Base-by-base conservation (phyloP, 2,113 vertebrate species). In the Spea bombifrons region DNA sequence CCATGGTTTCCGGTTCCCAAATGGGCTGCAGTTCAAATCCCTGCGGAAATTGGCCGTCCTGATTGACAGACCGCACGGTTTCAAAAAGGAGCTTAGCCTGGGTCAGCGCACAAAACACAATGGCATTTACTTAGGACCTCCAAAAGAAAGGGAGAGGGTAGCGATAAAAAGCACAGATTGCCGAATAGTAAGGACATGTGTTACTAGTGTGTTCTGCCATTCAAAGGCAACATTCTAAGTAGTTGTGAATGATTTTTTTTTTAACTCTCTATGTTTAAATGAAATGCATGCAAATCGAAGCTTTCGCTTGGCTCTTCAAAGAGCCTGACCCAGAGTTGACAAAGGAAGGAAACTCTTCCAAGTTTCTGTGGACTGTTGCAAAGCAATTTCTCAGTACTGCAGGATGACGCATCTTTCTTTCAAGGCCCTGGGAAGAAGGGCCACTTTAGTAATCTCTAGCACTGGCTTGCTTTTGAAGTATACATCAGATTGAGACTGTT, bases 1-100 rank as follows among this genome's bases (percentile, higher is more conserved):
- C 79, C 48, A 75, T 81, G 72, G 67, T 48, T 64, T 75, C 66
- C 66, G 44, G 57, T 81, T 57, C 52, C 45, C 63, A 9, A 17
- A 67, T 15, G 5, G 1, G 44, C 72, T 12, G 17, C 3, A 5
- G 64, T 72, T 15, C 10, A 72, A 47, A 30, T 2, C 4, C 50
- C 16, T 72, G 55, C 43, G 59, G 57, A 16, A 66, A 72, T 46
- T 68, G 50, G 17, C 0, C 43, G 46, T 43, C 57, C 45, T 78
- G 66, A 76, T 68, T 76, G 75, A 76, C 65, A 68, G 74, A 67
- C 52, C 43, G 44, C 48, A 43, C 1, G 64, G 45, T 17, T 67
- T 53, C 66, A 7, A 53, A 67, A 44, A 46, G 13, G 46, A 75
- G 17, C 43, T 47, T 46, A 13, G 55, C 46, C 47, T 12, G 4